A percentile compares a stretch with the other conserved stretches of the same genome.
Evolutionary conservation across 2,888 invertebrate genomes (phyloP).

Genomic region (Ormyrus labotus): DNA sequence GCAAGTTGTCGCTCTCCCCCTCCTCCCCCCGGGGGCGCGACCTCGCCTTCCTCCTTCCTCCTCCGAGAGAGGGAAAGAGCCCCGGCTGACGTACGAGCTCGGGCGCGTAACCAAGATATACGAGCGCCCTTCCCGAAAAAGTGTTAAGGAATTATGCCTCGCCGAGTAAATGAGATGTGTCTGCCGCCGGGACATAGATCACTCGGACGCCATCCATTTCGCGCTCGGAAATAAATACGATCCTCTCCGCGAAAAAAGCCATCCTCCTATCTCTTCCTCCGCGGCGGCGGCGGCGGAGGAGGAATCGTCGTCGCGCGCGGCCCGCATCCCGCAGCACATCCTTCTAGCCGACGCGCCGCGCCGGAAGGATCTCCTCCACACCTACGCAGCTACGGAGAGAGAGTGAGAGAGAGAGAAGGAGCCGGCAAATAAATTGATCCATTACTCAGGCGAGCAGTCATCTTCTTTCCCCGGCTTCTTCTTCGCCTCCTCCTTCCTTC

Average conservation of each 20-base stretch:
- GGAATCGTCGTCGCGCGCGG: slow-evolving; percentile 65
- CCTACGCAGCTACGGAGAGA: background rate
- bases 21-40: background rate
- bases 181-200: slow-evolving; percentile 70
- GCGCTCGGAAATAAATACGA: slow-evolving; percentile 72
- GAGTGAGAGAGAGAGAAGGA: slow-evolving; percentile 41
- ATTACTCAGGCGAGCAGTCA: slow-evolving; percentile 73
- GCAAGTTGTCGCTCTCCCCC: background rate
- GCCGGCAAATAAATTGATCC: slow-evolving; percentile 74
- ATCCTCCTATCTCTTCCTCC: background rate
- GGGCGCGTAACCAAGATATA: slow-evolving; percentile 71
- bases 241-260: slow-evolving; percentile 59
- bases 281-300: slow-evolving; percentile 25
- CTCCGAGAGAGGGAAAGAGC: slow-evolving; percentile 1
- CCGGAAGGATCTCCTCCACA: slow-evolving; percentile 62
- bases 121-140: slow-evolving; percentile 74
- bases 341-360: slow-evolving; percentile 71
- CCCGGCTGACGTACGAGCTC: slow-evolving; percentile 51
- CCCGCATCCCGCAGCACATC: slow-evolving; percentile 71
- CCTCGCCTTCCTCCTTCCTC: background rate
- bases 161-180: slow-evolving; percentile 78
- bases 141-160: slow-evolving; percentile 78
- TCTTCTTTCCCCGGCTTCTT: slow-evolving; percentile 67
- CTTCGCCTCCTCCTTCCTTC: slow-evolving; percentile 45
- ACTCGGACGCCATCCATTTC: slow-evolving; percentile 67